Base-by-base conservation (phyloP, 92 coral and sea anemone genomes). In the Porites evermanni region DNA sequence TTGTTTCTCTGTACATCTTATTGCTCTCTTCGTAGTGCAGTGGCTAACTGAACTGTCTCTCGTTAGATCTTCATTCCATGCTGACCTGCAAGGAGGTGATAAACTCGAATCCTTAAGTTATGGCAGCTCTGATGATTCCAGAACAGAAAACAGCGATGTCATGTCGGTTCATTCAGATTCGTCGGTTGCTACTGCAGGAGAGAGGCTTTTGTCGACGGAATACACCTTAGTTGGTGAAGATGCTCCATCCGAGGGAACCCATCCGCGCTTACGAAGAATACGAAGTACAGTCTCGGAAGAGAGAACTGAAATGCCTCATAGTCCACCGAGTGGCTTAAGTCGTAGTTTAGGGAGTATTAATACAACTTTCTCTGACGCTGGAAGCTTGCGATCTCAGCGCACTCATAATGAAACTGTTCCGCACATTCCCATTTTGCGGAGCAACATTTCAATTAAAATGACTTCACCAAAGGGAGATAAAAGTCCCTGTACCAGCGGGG, bases 71-170 rank as follows among this genome's bases (percentile, higher is more conserved):
- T 81, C 52, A 11, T 85, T 94, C 58, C 94, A 93, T 56, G 66
- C 72, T 51, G 98, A 94, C 44, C 77, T 96, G 11, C 93, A 84
- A 8, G 90, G 76, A 20, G 93, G 86, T 2, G 94, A 88, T 20
- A 84, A 64, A n/a, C 54, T 77, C 12, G 95, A 87, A 24, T n/a
- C 66, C 12, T 89, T 85, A 56, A 86, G 86, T 7, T 89, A 72
- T 26, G 89, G 84, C 56, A 81, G 90, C 53, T 89, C 87, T 44
- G 89, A 77, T 5, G 77, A 90, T 0, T 79, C 92, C 21, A 87
- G 78, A 60, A 56, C 87, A 18, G 88, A 91, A 3, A 78, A 59
- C 80, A 83, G 88, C 77, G 95, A 92, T 70, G 67, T 38, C 53
- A 56, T 84, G 64, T 51, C 83, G 61, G 16, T 74, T 18, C 82